A percentile compares a stretch with the other conserved stretches of the same genome.
phyloP scores from a whole-genome alignment of 2,888 invertebrate species.

The Drosophila anomelani region DNA sequence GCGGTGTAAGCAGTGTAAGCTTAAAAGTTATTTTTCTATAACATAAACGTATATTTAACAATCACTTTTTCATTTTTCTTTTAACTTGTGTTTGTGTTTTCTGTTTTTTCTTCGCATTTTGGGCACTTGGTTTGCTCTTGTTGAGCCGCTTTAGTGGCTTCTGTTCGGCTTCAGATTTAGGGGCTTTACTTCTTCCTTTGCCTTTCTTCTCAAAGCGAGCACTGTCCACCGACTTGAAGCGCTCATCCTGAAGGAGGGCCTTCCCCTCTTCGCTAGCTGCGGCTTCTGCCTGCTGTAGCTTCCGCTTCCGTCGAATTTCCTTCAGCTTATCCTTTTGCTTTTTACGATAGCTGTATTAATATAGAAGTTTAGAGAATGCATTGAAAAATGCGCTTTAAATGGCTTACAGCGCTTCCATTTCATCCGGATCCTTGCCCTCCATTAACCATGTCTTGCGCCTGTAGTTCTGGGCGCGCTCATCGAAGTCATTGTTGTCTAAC shows the following conservation, averaged over 20 bases:
- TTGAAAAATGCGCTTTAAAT: too few species aligned
- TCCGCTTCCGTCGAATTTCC: slow-evolving; percentile 78
- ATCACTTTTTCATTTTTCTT: slow-evolving; percentile 32
- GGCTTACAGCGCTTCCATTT: slow-evolving; percentile 88
- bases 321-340: slow-evolving; percentile 82
- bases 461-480: slow-evolving; percentile 93
- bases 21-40: slow-evolving; percentile 64
- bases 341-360: slow-evolving; percentile 73
- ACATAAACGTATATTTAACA: slow-evolving; percentile 44
- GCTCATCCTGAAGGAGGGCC: slow-evolving; percentile 79
- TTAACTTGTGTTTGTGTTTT: slow-evolving; percentile 25
- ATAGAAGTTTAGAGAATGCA: not conserved
- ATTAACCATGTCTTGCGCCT: slow-evolving; percentile 94
- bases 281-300: slow-evolving; percentile 63
- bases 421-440: slow-evolving; percentile 93
- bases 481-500: slow-evolving; percentile 95
- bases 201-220: slow-evolving; percentile 76
- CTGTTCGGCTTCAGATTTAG: not conserved
- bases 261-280: slow-evolving; percentile 51
- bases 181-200: not conserved
- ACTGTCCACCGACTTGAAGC: slow-evolving; percentile 79
- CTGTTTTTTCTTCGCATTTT: not conserved
- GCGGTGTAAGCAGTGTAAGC: slow-evolving; percentile 56
- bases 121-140: not conserved
- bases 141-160: slow-evolving; percentile 19